These are phyloP conservation scores for Melipona quadrifasciata DNA, from an alignment of 1,140 invertebrate species.

Conservation along the genomic window DNA sequence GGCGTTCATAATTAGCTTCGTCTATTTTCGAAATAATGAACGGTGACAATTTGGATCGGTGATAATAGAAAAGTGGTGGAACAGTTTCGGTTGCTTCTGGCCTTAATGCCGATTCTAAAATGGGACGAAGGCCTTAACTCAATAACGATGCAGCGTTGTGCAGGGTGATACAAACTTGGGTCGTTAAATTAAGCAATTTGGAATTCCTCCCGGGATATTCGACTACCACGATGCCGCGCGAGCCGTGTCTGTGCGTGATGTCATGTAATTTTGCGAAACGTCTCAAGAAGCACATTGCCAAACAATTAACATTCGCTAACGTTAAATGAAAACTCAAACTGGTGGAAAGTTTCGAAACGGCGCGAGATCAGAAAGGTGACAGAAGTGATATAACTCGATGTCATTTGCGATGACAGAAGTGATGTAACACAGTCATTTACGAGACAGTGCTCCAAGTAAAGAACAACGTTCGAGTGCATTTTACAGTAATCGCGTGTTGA, in stretches of 20 bases:
- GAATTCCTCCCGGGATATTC: neutral
- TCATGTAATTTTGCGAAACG: neutral
- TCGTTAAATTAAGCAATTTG: conserved; percentile 16
- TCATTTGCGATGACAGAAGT: neutral
- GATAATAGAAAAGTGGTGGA: neutral
- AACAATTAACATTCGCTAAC: neutral
- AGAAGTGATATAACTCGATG: neutral
- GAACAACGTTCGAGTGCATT: neutral
- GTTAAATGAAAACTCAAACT: neutral
- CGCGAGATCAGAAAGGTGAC: neutral
- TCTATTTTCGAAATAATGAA: too few relatives aligned
- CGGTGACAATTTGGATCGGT: too few relatives aligned
- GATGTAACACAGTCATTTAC: neutral
- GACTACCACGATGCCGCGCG: neutral
- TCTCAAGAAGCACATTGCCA: neutral
- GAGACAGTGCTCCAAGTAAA: neutral
- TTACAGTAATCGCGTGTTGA: neutral
- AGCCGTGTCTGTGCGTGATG: neutral
- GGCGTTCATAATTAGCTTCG: too few relatives aligned
- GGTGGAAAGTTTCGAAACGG: neutral
- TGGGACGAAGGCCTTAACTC: neutral
- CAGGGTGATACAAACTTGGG: conserved; percentile 9
- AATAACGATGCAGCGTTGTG: neutral
- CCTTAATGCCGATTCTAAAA: conserved; percentile 12
- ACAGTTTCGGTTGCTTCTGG: neutral